Base-by-base conservation (phyloP, 2,113 vertebrate species). In the Channa maculata region DNA sequence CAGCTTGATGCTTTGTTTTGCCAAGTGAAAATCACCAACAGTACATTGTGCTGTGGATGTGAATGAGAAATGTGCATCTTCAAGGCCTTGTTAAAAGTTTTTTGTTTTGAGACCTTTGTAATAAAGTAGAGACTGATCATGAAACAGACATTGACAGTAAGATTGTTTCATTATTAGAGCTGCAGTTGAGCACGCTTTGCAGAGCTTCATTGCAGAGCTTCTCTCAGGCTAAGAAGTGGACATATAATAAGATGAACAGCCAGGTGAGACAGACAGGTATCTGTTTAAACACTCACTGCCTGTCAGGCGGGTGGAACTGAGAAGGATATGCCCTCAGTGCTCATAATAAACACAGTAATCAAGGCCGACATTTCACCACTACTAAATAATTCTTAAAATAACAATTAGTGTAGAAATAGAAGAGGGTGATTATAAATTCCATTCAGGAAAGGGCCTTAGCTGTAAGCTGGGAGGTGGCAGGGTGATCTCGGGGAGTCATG, bases 351-450 rank as follows among this genome's bases (percentile, higher is more conserved):
- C 79, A 83, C 64, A 54, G 69, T 77, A 92, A 93, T 92, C 89
- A 92, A 82, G 75, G 83, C 79, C 83, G 82, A 80, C 78, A 68
- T 79, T 86, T 85, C 67, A 45, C 66, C 84, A 48, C 74, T 73
- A 78, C 80, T 71, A 83, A 90, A 87, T 49, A 64, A 69, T 83
- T 76, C 91, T 93, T 94, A 92, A 96, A 97, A 97, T 96, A 96
- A 97, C 94, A 94, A 97, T 97, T 97, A 94, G 88, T 37, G 52
- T 95, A 86, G 93, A 96, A 97, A 97, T 94, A 95, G 78, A 85
- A 58, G 87, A 86, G 93, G 94, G 94, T 97, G 96, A 96, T 97
- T 96, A 95, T 96, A 94, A 97, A 97, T 97, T 96, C 95, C 95
- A 94, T 95, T 95, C 95, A 94, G 96, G 95, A 96, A 96, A 82